Percentiles rank a stretch among this genome's conserved stretches.
Conservation (phyloP, 2,797 vertebrate species). For the Enteromius viviparus region DNA sequence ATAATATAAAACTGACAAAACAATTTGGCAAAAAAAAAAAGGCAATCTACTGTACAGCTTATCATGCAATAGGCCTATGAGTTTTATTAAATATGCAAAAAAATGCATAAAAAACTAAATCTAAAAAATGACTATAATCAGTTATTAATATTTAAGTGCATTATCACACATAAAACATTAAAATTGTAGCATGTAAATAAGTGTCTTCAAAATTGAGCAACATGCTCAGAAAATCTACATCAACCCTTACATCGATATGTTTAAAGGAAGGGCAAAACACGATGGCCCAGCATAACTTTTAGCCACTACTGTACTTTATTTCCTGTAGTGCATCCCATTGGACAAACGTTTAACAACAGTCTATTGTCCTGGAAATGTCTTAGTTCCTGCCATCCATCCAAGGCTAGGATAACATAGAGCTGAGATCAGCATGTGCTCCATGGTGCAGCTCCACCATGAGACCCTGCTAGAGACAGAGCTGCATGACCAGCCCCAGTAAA, state of each 20-base stretch:
- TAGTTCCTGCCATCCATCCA: background rate
- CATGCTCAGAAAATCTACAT: background rate
- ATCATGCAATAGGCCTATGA: background rate
- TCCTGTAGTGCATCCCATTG: background rate
- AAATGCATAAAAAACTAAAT: background rate
- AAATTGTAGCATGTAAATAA: background rate
- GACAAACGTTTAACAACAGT: conserved; percentile 48
- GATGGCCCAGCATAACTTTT: background rate
- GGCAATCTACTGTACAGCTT: background rate
- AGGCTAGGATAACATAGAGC: background rate
- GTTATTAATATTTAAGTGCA: background rate
- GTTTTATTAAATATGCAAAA: background rate
- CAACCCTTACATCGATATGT: background rate
- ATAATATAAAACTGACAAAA: background rate
- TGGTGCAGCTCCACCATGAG: conserved; percentile 1
- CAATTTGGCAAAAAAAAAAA: background rate
- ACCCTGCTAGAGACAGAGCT: background rate
- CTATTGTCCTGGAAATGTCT: conserved; percentile 9
- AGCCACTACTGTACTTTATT: background rate
- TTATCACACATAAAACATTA: background rate
- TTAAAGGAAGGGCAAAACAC: background rate
- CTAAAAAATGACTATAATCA: background rate
- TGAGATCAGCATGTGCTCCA: conserved; percentile 30
- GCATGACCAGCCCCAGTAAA: background rate
- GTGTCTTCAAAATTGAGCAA: background rate